Evolutionary conservation across 37 sponge, comb jelly and placozoan genomes (phyloP), one percentile per base, ranked within the genome.

Genomic region (Cladorhizidae sp.): DNA sequence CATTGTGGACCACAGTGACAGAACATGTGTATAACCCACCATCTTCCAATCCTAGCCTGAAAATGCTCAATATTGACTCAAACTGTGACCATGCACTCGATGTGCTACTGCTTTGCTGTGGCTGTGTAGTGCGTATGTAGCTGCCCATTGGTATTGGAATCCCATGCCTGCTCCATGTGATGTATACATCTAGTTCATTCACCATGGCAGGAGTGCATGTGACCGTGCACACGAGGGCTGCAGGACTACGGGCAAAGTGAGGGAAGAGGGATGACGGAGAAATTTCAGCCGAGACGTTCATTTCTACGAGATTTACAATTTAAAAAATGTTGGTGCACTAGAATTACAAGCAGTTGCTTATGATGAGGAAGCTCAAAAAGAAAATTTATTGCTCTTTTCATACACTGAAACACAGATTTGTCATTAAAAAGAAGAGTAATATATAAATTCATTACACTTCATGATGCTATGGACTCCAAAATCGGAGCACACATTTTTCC

Each of bases 11-110:
- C 22, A 77, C 23, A 3, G 5, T 25, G 12, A 32, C 64, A 15
- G 25, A 15, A 42, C 78, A 77, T 15, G 78, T 64, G 78, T 77
- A 77, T 3, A 38, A 0, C 21, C 78, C 78, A 64, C 23, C 39
- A 43, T 77, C 64, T 25, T 15, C 6, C 1, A 15, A 21, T 3
- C 40, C 40, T n/a, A 64, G 25, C 0, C 18, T 14, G 20, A 0
- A 25, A 0, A 77, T 7, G 3, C 50, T 64, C 17, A 77, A 22
- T n/a, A 15, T 64, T 2, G 78, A 64, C n/a, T 40, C 32, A 64
- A 49, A 64, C 18, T 41, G 3, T 40, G 43, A 29, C n/a, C 64
- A 22, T 0, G 1, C 3, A n/a, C 32, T 29, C 14, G 67, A 31
- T 33, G 2, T 12, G 35, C 5, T 9, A 45, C 9, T 5, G 8